Conservation (phyloP, 2,113 vertebrate genomes). For the Brachyhypopomus occidentalis region DNA sequence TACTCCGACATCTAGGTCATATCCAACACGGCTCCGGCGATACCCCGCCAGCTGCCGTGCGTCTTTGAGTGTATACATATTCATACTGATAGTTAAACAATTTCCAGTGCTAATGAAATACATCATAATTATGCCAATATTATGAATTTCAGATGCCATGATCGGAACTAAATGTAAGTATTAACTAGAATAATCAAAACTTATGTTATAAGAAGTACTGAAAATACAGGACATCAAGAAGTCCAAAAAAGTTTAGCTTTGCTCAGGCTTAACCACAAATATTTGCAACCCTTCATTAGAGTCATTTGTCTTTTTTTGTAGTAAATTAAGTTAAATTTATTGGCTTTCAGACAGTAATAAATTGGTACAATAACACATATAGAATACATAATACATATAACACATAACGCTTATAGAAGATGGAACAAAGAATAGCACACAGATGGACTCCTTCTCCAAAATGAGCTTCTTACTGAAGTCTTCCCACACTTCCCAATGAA, state of each 20-base stretch:
- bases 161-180: not conserved
- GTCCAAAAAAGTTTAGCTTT: not conserved
- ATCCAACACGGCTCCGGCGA: slow-evolving; percentile 5
- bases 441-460: too few relatives aligned
- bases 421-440: too few relatives aligned
- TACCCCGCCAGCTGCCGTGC: not conserved
- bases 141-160: not conserved
- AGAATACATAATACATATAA: too few relatives aligned
- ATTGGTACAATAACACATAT: too few relatives aligned
- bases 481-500: too few relatives aligned
- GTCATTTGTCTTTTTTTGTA: too few relatives aligned
- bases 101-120: slow-evolving; percentile 20
- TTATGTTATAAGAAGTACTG: not conserved
- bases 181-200: not conserved
- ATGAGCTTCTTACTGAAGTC: too few relatives aligned
- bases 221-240: not conserved
- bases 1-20: slow-evolving; percentile 20
- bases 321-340: too few relatives aligned
- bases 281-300: not conserved
- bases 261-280: not conserved
- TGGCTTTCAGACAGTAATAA: too few relatives aligned
- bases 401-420: too few relatives aligned
- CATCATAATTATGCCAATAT: slow-evolving; percentile 1
- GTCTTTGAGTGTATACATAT: slow-evolving; percentile 20
- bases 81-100: slow-evolving; percentile 7